These are phyloP conservation scores for Dryomyza anilis DNA, from an alignment of 2,888 invertebrate species.

Conservation along the genomic window DNA sequence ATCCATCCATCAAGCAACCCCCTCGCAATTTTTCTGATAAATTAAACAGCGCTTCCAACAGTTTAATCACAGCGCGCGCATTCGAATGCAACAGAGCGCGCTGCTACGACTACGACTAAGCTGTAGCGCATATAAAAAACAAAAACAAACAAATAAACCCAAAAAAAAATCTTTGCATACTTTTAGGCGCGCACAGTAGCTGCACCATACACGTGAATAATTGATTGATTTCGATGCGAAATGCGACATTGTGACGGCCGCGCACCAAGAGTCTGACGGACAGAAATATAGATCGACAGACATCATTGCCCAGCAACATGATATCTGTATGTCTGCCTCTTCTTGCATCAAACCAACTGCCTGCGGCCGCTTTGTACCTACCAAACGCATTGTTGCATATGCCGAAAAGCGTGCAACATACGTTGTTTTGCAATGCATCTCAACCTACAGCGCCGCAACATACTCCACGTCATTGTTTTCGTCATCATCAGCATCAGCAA, in stretches of 20 bases:
- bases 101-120: neutral
- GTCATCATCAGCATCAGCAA: neutral
- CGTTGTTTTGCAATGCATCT: neutral
- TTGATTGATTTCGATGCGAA: constrained; percentile 13
- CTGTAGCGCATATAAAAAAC: neutral
- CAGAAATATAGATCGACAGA: neutral
- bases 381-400: neutral
- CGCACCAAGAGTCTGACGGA: neutral
- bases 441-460: neutral
- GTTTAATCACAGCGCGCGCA: constrained; percentile 7
- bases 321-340: too few species aligned
- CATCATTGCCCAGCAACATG: neutral
- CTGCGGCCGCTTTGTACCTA: neutral
- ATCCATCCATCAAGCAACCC: too few species aligned
- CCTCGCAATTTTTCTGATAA: constrained; percentile 13
- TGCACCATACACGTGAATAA: neutral
- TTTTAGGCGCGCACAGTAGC: neutral
- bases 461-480: neutral
- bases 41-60: constrained; percentile 10
- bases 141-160: neutral
- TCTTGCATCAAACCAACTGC: too few species aligned
- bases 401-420: constrained; percentile 8
- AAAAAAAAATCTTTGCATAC: neutral
- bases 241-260: neutral
- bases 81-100: neutral